phyloP scores from a whole-genome alignment of 2,888 invertebrate species.

The Ennomos erosarius region DNA sequence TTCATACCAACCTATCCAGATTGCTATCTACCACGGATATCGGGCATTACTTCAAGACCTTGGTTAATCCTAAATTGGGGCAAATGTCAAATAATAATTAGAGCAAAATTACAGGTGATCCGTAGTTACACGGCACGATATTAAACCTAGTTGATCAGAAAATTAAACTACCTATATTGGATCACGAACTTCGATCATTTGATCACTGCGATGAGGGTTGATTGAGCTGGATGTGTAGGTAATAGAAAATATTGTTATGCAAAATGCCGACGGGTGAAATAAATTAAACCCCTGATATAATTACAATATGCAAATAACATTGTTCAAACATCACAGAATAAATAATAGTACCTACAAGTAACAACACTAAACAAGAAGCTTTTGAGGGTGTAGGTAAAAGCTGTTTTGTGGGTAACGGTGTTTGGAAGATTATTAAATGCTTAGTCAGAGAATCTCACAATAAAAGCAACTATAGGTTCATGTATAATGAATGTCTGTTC shows the following conservation, averaged over 20 bases:
- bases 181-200: constrained; percentile 15
- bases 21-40: too few species aligned
- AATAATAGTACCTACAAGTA: too few species aligned
- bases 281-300: not conserved
- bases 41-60: too few species aligned
- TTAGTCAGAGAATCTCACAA: not conserved
- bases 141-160: constrained; percentile 6
- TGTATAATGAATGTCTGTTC: too few species aligned
- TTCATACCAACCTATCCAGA: too few species aligned
- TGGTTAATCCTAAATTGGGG: constrained; percentile 24
- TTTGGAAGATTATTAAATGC: not conserved
- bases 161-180: constrained; percentile 23
- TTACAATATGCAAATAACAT: constrained; percentile 8
- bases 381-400: not conserved
- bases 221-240: constrained; percentile 3
- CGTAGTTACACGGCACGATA: constrained; percentile 10
- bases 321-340: not conserved
- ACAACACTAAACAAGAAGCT: not conserved
- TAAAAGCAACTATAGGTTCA: too few species aligned
- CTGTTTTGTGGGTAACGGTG: not conserved
- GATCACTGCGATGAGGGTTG: constrained; percentile 13
- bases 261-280: not conserved
- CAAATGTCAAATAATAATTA: constrained; percentile 28
- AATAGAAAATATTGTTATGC: not conserved
- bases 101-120: constrained; percentile 20